phyloP scores from a whole-genome alignment of 2,113 vertebrate species.

The Phaethon lepturus region DNA sequence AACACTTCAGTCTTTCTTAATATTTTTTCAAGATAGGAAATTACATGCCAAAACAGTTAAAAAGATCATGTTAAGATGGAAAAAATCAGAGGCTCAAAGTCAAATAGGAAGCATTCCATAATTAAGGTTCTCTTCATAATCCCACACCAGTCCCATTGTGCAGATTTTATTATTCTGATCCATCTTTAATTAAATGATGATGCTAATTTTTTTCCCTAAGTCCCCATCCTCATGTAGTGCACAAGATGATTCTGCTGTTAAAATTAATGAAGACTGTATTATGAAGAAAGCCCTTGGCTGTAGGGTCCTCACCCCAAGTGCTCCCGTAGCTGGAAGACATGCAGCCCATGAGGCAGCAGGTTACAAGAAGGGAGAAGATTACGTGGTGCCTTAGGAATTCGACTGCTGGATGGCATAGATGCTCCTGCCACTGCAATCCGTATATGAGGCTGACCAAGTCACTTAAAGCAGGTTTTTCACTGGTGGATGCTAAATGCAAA shows the following conservation, averaged over 20 bases:
- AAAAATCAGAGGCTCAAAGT: background rate
- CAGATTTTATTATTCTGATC: slow-evolving; percentile 24
- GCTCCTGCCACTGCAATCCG: background rate
- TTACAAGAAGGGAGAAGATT: background rate
- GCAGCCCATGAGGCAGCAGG: background rate
- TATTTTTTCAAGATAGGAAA: background rate
- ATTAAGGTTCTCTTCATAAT: slow-evolving; percentile 7
- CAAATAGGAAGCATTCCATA: background rate
- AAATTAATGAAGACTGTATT: slow-evolving; percentile 44
- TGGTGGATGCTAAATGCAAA: background rate
- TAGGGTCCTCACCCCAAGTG: background rate
- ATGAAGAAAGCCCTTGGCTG: background rate
- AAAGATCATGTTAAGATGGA: background rate
- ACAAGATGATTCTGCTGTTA: background rate
- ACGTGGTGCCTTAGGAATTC: background rate
- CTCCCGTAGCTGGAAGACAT: background rate
- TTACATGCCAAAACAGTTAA: background rate
- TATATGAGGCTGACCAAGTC: background rate
- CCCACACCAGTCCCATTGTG: background rate
- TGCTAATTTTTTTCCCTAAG: slow-evolving; percentile 42
- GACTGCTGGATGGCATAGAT: background rate
- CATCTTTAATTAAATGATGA: slow-evolving; percentile 62
- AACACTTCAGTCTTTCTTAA: background rate
- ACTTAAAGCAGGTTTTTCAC: background rate
- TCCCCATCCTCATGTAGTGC: slow-evolving; percentile 40